phyloP scores from a whole-genome alignment of 2,113 vertebrate species.

The Hylia prasina region DNA sequence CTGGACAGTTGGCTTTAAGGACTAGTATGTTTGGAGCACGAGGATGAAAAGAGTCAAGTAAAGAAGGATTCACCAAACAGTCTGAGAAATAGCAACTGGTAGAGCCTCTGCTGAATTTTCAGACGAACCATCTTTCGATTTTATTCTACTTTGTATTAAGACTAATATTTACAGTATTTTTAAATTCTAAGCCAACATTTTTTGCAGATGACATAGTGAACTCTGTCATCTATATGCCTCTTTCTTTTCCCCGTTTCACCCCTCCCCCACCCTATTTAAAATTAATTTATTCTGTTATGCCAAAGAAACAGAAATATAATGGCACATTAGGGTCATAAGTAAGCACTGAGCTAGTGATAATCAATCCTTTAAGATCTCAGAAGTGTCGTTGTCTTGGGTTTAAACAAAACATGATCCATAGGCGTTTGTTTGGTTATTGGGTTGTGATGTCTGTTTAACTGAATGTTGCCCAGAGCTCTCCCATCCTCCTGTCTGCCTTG shows the following conservation, averaged over 20 bases:
- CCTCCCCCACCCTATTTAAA: not conserved
- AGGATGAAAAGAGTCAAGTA: not conserved
- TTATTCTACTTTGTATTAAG: not conserved
- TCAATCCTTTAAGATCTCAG: not conserved
- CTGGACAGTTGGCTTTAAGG: not conserved
- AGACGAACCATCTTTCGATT: not conserved
- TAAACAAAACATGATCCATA: not conserved
- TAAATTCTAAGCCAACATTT: not conserved
- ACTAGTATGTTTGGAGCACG: not conserved
- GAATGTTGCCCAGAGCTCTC: not conserved
- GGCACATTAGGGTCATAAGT: not conserved
- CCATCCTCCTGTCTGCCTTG: rapidly evolving
- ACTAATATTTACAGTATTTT: not conserved
- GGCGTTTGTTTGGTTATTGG: not conserved
- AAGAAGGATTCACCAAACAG: not conserved
- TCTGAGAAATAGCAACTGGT: not conserved
- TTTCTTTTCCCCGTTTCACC: not conserved
- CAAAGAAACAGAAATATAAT: not conserved
- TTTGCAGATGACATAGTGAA: not conserved
- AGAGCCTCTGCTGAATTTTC: not conserved
- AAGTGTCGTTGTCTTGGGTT: not conserved
- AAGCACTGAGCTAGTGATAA: not conserved
- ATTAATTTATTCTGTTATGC: not conserved
- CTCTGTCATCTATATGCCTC: not conserved
- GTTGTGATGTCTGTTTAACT: not conserved